These are phyloP conservation scores for Leucozona laternaria DNA, from an alignment of 2,888 invertebrate genomes.

Conservation along the genomic window DNA sequence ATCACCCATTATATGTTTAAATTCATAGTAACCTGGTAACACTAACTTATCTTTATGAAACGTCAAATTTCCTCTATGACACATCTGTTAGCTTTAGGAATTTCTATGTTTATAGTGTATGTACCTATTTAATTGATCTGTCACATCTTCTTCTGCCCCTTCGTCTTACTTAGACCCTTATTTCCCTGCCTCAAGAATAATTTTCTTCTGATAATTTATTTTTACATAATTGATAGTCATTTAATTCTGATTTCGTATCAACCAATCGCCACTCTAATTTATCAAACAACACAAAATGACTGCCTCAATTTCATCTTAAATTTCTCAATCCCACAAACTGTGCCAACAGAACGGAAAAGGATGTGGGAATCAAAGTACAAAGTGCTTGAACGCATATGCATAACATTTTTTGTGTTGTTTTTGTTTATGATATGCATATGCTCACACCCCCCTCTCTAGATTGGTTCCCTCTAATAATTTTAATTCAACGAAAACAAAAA, in stretches of 20 bases:
- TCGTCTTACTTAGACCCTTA: background rate
- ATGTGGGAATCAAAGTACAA: constrained; percentile 48
- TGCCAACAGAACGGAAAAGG: constrained; percentile 66
- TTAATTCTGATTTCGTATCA: background rate
- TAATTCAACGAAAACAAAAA: constrained; percentile 20
- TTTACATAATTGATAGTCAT: background rate
- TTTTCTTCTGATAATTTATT: background rate
- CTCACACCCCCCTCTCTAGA: constrained; percentile 18
- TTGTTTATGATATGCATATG: constrained; percentile 41
- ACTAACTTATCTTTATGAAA: too few relatives aligned
- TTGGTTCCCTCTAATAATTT: constrained; percentile 23
- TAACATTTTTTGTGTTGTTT: constrained; percentile 3
- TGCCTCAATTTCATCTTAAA: constrained; percentile 15
- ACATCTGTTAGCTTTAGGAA: too few relatives aligned
- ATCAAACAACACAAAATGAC: background rate
- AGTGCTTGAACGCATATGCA: constrained; percentile 26
- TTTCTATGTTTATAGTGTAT: too few relatives aligned
- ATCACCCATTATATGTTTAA: too few relatives aligned
- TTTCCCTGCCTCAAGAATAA: background rate
- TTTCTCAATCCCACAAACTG: constrained; percentile 24
- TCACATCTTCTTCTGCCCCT: background rate
- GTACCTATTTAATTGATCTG: background rate
- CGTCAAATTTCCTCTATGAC: too few relatives aligned
- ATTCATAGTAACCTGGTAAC: too few relatives aligned
- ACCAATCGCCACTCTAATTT: background rate